phyloP scores from a whole-genome alignment of 2,797 vertebrate species.

The Calcarius lapponicus region DNA sequence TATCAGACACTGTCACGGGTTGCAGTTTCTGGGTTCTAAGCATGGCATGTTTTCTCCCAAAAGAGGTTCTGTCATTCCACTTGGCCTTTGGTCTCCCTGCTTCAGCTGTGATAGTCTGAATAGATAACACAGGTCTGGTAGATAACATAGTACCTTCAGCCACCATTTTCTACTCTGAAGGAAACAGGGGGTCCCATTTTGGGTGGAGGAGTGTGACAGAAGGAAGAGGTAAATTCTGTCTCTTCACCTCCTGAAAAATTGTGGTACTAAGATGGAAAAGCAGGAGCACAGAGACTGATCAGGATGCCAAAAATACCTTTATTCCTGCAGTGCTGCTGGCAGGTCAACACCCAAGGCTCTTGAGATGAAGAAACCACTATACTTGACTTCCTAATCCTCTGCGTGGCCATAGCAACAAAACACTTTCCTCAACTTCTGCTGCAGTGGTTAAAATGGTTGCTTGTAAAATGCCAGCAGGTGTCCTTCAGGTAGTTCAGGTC shows the following conservation, averaged over 20 bases:
- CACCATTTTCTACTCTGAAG: not conserved
- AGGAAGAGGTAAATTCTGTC: not conserved
- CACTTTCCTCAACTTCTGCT: conserved; percentile 30
- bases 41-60: not conserved
- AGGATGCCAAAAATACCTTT: conserved; percentile 23
- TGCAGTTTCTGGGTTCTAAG: not conserved
- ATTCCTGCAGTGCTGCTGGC: not conserved
- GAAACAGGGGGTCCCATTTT: not conserved
- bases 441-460: conserved; percentile 41
- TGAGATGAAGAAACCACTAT: conserved; percentile 36
- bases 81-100: not conserved
- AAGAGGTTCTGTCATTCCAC: not conserved
- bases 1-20: not conserved
- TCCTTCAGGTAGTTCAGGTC: not conserved
- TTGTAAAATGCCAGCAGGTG: conserved; percentile 17
- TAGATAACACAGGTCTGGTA: not conserved
- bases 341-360: conserved; percentile 8
- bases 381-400: conserved; percentile 45
- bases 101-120: not conserved
- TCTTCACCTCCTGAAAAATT: not conserved
- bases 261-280: not conserved
- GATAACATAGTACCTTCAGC: not conserved
- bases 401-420: conserved; percentile 70
- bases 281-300: not conserved
- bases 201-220: not conserved